Base-by-base conservation (phyloP, 2,797 vertebrate species). In the Rhabdomys pumilio region DNA sequence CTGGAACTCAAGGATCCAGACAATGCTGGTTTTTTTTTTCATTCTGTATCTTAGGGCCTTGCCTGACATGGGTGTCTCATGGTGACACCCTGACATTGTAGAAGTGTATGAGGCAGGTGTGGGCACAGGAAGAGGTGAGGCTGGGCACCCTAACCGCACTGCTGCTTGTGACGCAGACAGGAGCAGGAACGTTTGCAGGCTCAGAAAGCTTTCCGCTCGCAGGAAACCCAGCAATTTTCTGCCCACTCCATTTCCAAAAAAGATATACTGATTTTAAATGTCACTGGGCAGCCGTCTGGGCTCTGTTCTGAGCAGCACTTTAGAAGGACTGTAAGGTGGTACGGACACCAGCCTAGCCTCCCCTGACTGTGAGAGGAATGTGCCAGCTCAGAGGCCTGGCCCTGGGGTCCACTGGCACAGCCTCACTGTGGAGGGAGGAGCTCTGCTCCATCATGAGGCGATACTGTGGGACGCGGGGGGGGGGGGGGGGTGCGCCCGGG, bases 211-310 rank as follows among this genome's bases (percentile, higher is more conserved):
- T 83, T 95, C 91, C 0, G 3, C 61, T 95, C 90, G 53, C 57
- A 89, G 95, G 96, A 82, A 97, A 88, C 44, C 97, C 41, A 5
- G 93, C 93, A 92, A 94, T 97, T 96, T 97, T 86, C 97, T 96
- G 79, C 96, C 96, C 97, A 95, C 97, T 96, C 93, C 44, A 3
- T 96, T 95, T 96, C 97, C 96, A 92, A 91, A 97, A 97, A 59
- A 89, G 93, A 89, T 26, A 12, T 13, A n/a, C 77, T 93, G 75
- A 53, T 61, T 92, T 73, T 67, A 93, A 96, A 95, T 85, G 91
- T 96, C 93, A 84, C 55, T 6, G n/a, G 89, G 95, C 91, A 80
- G 83, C 57, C 12, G 85, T 81, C 91, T 63, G 89, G 73, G 61
- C 89, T 80, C 85, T 55, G 91, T 93, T 91, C 92, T 69, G 80